These are phyloP conservation scores for Drosophila borborema DNA, from an alignment of 2,888 invertebrate genomes.

Conservation along the genomic window DNA sequence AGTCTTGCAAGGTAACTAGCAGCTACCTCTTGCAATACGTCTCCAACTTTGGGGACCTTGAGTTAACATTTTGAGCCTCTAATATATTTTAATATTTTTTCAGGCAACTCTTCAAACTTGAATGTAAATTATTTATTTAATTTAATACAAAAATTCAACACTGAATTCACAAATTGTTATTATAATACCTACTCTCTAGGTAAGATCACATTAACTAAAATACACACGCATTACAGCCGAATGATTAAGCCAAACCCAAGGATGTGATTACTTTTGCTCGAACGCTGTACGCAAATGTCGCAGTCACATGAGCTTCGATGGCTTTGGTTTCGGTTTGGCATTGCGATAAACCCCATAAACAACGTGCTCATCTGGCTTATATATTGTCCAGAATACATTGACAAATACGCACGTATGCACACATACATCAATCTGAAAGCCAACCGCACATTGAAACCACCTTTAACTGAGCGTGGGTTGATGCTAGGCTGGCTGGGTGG, in stretches of 20 bases:
- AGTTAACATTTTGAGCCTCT: too few relatives aligned
- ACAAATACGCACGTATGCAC: slow-evolving; percentile 18
- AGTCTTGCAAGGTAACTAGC: too few relatives aligned
- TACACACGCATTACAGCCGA: background rate
- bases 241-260: slow-evolving; percentile 4
- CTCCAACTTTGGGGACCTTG: too few relatives aligned
- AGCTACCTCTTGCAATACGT: too few relatives aligned
- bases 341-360: slow-evolving; percentile 54
- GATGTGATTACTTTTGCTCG: slow-evolving; percentile 22
- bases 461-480: slow-evolving; percentile 29
- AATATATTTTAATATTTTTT: too few relatives aligned
- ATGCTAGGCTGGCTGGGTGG: background rate
- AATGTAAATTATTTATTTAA: too few relatives aligned
- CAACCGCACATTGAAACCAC: slow-evolving; percentile 48
- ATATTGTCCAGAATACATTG: slow-evolving; percentile 42
- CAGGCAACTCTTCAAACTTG: too few relatives aligned
- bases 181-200: background rate
- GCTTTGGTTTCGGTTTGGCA: slow-evolving; percentile 36
- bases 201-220: too few relatives aligned
- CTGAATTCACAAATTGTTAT: background rate
- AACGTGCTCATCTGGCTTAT: slow-evolving; percentile 42
- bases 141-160: too few relatives aligned
- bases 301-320: slow-evolving; percentile 39
- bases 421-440: slow-evolving; percentile 38
- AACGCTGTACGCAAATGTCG: slow-evolving; percentile 22